Evolutionary conservation across 1,140 invertebrate genomes (phyloP).

Genomic region (Contarinia nasturtii): DNA sequence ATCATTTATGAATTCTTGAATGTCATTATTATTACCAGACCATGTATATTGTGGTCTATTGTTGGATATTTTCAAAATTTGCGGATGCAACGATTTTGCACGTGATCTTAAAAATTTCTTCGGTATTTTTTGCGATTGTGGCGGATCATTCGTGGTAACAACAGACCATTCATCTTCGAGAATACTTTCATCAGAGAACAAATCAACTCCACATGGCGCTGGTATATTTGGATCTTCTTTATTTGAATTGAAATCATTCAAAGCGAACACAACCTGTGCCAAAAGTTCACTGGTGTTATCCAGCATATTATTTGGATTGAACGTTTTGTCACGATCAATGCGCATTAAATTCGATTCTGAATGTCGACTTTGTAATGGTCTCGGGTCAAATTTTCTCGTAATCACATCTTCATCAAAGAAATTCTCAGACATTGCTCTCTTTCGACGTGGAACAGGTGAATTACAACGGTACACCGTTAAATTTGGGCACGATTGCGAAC

Average conservation of each 20-base stretch:
- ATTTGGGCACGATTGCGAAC: constrained; percentile 37
- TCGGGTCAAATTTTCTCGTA: neutral
- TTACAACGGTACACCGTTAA: constrained; percentile 29
- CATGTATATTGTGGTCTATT: no score
- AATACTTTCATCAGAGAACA: no score
- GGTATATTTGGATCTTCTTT: constrained; percentile 13
- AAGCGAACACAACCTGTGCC: constrained; percentile 49
- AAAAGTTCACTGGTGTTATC: constrained; percentile 48
- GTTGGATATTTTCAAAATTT: no score
- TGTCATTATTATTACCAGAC: no score
- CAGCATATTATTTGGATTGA: constrained; percentile 36
- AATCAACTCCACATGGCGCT: no score
- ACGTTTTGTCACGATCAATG: constrained; percentile 59
- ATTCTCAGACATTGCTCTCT: constrained; percentile 40
- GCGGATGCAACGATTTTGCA: no score
- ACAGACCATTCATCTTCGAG: no score
- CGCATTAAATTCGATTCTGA: constrained; percentile 58
- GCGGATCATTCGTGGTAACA: no score
- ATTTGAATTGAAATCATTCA: constrained; percentile 39
- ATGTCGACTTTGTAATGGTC: constrained; percentile 31
- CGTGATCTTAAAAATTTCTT: no score
- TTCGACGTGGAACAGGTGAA: constrained; percentile 26
- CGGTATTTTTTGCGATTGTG: no score
- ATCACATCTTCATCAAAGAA: constrained; percentile 9
- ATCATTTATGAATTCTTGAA: no score